Base-by-base conservation (phyloP, 2,113 vertebrate genomes). In the Lepisosteus oculatus region DNA sequence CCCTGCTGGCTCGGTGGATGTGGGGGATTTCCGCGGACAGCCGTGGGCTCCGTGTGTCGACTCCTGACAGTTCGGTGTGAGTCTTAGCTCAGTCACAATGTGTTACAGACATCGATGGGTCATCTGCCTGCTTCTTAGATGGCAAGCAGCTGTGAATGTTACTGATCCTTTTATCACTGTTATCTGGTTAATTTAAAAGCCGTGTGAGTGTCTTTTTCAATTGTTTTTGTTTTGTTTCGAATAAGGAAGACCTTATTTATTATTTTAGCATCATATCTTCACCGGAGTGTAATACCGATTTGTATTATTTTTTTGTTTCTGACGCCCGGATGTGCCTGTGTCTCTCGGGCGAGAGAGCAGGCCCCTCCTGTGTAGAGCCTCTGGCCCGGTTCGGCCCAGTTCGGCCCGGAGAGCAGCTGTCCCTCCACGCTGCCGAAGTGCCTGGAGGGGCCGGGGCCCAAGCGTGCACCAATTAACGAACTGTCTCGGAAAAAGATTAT, bases 401-500 rank as follows among this genome's bases (percentile, higher is more conserved):
- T 29, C 29, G 29, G 29, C 29, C 29, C 29, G 29, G 29, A 29
- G 29, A 29, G 29, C 29, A 29, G 29, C 29, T 29, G 29, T 29
- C 29, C 29, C 29, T 29, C 29, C 29, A 29, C 29, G 29, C 29
- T 29, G 29, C 29, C 2, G 29, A 29, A 29, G 29, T 29, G 29
- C 29, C 29, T 88, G 87, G 87, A 90, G 87, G 89, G 86, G 88
- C 84, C 87, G 88, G 83, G 80, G 86, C 86, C 79, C 82, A 89
- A 85, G 79, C 72, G 90, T 92, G 90, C 81, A 87, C 91, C 86
- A 89, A 93, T 83, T 90, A 95, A 93, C 93, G 90, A 94, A 92
- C 90, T 94, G 92, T 99, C 95, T 95, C 86, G 85, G 89, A 89
- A 91, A 76, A 86, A 92, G 87, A 93, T 80, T 83, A 85, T 89